Evolutionary conservation across 2,797 vertebrate species (phyloP), one percentile per base, ranked within the genome.

Genomic region (Coreius guichenoti): DNA sequence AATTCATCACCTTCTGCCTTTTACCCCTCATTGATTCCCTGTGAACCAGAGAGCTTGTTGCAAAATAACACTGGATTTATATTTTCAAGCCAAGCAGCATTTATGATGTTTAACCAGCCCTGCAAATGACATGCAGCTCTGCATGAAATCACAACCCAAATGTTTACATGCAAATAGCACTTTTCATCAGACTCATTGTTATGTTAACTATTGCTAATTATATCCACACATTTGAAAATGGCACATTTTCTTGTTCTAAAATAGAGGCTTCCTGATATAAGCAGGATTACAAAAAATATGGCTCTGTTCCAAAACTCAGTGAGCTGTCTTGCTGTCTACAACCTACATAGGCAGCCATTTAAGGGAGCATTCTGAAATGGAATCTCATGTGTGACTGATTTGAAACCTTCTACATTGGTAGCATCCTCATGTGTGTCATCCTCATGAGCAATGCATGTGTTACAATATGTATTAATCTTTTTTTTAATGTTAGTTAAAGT

Each of bases 1-100:
- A 70, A 84, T 87, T 73, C 69, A 67, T 77, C 76, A 78, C 81
- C 73, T 84, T 69, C 68, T 74, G 58, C 67, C 89, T 84, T 83
- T 87, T 70, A 80, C 86, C 82, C 87, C 61, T 81, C 87, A 89
- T 89, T 89, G 86, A 86, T 91, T 80, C 85, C 47, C 75, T 81
- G 68, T 70, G 81, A 90, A 90, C 85, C 88, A 84, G 82, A 73
- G 63, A 83, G 58, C 43, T 47, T 78, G 89, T 84, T 87, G 86
- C 88, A 86, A 83, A 88, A 89, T 85, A 83, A 80, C 83, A 67
- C 67, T 56, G 39, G 54, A 63, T 86, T 76, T 63, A 82, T 85
- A 80, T 90, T 87, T 86, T 88, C 75, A 83, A 68, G 81, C 67
- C 54, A 56, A 61, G 47, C 45, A 43, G 61, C 47, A 43, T 88